Evolutionary conservation across 2,113 vertebrate genomes (phyloP), one percentile per base, ranked within the genome.

Genomic region (Acrocephalus kingi): DNA sequence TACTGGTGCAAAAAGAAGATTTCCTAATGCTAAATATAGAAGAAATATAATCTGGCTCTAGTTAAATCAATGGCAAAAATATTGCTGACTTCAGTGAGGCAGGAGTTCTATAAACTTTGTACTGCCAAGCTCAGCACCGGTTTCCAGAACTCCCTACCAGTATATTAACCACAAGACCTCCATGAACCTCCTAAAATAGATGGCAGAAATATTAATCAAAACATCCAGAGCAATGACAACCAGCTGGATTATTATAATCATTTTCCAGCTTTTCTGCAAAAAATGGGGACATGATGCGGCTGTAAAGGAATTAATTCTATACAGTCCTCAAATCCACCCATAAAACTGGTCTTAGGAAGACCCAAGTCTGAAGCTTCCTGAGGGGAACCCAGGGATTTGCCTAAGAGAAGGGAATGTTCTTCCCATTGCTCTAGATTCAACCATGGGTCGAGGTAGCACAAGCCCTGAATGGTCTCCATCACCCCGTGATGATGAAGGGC

Each of bases 51-150:
- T 39, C 35, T 61, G 27, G 7, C 13, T 52, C 8, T 11, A 71
- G 24, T 80, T 73, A 90, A 82, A 94, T 79, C 45, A 75, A 64
- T 90, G 71, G 81, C 78, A 95, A 89, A 90, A 90, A 77, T 90
- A 66, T 18, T 87, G 91, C 94, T 96, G 94, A 94, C 90, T 91
- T 67, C 39, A 88, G 85, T 67, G 46, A 92, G 72, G 76, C 55
- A 63, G 48, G 28, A 62, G 45, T 85, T 93, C 71, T 83, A 71
- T 52, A 90, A 77, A 77, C 78, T 74, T 85, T 56, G 30, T 80
- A 58, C 55, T 84, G 75, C 85, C 85, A 95, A 93, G 46, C 72
- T 85, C 74, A 75, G 87, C 63, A 79, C 31, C 71, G 78, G 68
- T 88, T 91, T 91, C 68, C 75, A 87, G 48, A 93, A 58, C 39